Conservation (phyloP, 2,888 invertebrate genomes). For the Muscina levida region DNA sequence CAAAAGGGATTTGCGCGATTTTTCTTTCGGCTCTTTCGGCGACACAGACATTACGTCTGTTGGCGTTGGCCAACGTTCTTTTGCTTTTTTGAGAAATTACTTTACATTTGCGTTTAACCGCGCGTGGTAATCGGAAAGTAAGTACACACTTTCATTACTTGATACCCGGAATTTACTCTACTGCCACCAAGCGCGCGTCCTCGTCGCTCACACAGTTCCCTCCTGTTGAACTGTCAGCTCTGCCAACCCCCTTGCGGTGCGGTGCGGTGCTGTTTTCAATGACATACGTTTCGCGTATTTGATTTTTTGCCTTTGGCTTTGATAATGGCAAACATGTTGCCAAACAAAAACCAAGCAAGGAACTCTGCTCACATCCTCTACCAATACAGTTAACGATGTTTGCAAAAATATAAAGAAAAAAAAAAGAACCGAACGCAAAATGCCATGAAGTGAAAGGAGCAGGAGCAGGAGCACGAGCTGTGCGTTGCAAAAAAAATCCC, state of each 20-base stretch:
- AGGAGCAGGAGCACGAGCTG: no score
- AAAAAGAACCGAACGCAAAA: background rate
- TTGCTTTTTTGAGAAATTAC: constrained; percentile 72
- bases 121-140: constrained; percentile 76
- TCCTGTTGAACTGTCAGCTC: background rate
- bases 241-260: constrained; percentile 55
- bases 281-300: constrained; percentile 68
- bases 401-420: background rate
- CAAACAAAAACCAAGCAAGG: constrained; percentile 39
- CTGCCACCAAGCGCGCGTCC: constrained; percentile 21
- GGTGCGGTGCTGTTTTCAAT: constrained; percentile 38
- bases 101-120: constrained; percentile 78
- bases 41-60: constrained; percentile 63
- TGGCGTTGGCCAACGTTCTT: constrained; percentile 42
- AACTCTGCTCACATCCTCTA: constrained; percentile 1
- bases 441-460: no score
- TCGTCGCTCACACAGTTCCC: background rate
- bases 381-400: constrained; percentile 37
- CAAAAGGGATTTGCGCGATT: constrained; percentile 79
- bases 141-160: constrained; percentile 37
- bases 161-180: background rate
- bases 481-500: constrained; percentile 39
- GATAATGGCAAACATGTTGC: constrained; percentile 78
- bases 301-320: constrained; percentile 61
- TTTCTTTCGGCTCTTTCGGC: constrained; percentile 72